A percentile compares a stretch with the other conserved stretches of the same genome.
These are phyloP conservation scores for Hypselothyrea guttata DNA, from an alignment of 2,888 invertebrate genomes.

Conservation along the genomic window DNA sequence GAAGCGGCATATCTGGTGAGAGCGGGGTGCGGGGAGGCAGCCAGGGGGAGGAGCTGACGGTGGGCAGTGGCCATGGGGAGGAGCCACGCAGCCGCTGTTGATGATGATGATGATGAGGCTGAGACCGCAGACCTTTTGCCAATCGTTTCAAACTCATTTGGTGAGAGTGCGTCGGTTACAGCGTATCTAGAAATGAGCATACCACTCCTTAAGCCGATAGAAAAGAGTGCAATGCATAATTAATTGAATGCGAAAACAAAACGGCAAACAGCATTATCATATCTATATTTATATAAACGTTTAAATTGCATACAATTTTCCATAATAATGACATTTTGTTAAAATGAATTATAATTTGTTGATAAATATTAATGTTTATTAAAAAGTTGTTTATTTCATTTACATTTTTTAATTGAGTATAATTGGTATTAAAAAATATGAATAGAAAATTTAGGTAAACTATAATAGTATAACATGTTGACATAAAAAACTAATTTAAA, in stretches of 20 bases:
- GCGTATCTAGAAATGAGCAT: not conserved
- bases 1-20: conserved; percentile 66
- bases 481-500: too few relatives aligned
- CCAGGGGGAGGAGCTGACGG: not conserved
- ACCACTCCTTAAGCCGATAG: not conserved
- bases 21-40: not conserved
- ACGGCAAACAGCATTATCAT: not conserved
- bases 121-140: conserved; percentile 8
- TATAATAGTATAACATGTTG: too few relatives aligned
- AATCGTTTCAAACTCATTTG: conserved; percentile 40
- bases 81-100: conserved; percentile 57
- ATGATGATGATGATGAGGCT: conserved; percentile 45
- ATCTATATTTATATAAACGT: too few relatives aligned
- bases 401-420: too few relatives aligned
- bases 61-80: conserved; percentile 63
- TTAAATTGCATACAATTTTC: too few relatives aligned
- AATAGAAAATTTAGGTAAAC: too few relatives aligned
- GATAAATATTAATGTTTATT: too few relatives aligned
- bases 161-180: not conserved
- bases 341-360: too few relatives aligned
- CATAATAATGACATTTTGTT: too few relatives aligned
- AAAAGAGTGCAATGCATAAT: conserved; percentile 3
- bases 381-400: too few relatives aligned
- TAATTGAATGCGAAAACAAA: conserved; percentile 4
- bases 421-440: too few relatives aligned